Evolutionary conservation across 1,140 invertebrate genomes (phyloP).

Genomic region (Aphelenchoides besseyi): DNA sequence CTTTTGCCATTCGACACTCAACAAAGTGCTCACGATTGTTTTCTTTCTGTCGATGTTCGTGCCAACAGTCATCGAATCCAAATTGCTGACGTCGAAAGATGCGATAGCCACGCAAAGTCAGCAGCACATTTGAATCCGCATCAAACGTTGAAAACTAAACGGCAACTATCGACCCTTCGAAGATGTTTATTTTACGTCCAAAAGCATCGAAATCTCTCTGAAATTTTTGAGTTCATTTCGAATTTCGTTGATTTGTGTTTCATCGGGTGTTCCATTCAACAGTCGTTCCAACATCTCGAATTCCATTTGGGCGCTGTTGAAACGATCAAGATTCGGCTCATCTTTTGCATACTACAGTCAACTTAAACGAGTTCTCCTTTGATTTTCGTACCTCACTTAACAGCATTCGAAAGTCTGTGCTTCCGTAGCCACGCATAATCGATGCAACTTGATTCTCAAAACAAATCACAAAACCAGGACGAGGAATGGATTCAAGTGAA

Average conservation of each 20-base stretch:
- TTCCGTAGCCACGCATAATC: conserved; percentile 31
- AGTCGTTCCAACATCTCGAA: neutral
- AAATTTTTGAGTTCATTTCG: conserved; percentile 2
- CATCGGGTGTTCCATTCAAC: neutral
- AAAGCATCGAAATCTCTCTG: neutral
- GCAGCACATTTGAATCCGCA: neutral
- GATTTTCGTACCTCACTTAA: neutral
- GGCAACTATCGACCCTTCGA: neutral
- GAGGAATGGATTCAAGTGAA: neutral
- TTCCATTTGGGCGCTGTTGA: neutral
- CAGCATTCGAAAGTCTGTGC: conserved; percentile 31
- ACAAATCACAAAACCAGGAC: conserved; percentile 35
- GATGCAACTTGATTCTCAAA: conserved; percentile 32
- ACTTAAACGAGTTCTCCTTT: neutral
- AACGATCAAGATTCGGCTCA: neutral
- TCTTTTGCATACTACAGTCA: neutral
- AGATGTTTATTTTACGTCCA: neutral
- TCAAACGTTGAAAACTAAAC: neutral
- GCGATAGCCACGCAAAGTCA: neutral
- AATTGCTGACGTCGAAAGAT: neutral
- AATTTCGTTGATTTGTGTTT: neutral
- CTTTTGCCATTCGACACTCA: conserved; percentile 25
- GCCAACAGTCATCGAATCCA: neutral
- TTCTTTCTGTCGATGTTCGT: neutral
- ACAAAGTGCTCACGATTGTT: conserved; percentile 18